Evolutionary conservation across 2,113 vertebrate species (phyloP).

Genomic region (Collichthys lucidus): DNA sequence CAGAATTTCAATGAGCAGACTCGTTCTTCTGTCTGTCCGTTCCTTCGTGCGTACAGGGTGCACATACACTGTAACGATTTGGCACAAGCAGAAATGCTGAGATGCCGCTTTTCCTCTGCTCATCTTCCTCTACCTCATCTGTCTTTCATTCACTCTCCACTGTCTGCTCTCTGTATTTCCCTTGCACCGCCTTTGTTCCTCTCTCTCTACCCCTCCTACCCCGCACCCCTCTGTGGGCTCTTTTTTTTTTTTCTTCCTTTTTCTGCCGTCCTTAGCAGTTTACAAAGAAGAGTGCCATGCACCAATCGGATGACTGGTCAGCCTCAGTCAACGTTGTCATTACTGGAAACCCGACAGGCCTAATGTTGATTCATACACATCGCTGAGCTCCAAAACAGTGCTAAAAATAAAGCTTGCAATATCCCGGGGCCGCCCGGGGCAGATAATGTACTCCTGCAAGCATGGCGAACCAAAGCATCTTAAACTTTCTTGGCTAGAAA

Average conservation of each 20-base stretch:
- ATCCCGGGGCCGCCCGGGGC: slow-evolving; percentile 67
- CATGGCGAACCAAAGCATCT: slow-evolving; percentile 40
- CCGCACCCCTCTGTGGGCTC: slow-evolving; percentile 51
- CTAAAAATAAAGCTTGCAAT: slow-evolving; percentile 82
- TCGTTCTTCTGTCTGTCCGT: slow-evolving; percentile 58
- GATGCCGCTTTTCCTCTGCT: slow-evolving; percentile 56
- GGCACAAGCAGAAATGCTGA: slow-evolving; percentile 69
- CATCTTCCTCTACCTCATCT: slow-evolving; percentile 50
- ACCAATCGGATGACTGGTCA: slow-evolving; percentile 74
- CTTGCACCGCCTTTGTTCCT: slow-evolving; percentile 41
- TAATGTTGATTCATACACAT: slow-evolving; percentile 82
- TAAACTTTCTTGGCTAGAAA: slow-evolving; percentile 53
- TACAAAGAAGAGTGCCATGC: slow-evolving; percentile 65
- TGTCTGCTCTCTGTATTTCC: slow-evolving; percentile 16
- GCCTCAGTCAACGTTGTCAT: slow-evolving; percentile 78
- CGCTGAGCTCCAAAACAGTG: slow-evolving; percentile 75
- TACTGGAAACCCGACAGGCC: slow-evolving; percentile 73
- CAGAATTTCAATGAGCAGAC: slow-evolving; percentile 77
- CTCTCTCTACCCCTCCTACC: slow-evolving; percentile 7
- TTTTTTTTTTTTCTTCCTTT: slow-evolving; percentile 32
- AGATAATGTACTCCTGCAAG: slow-evolving; percentile 71
- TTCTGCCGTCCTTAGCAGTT: slow-evolving; percentile 75
- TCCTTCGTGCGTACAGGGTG: slow-evolving; percentile 13
- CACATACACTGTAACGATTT: slow-evolving; percentile 57
- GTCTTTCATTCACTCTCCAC: slow-evolving; percentile 60